Conservation (phyloP, 2,113 vertebrate species). For the Columbina picui region DNA sequence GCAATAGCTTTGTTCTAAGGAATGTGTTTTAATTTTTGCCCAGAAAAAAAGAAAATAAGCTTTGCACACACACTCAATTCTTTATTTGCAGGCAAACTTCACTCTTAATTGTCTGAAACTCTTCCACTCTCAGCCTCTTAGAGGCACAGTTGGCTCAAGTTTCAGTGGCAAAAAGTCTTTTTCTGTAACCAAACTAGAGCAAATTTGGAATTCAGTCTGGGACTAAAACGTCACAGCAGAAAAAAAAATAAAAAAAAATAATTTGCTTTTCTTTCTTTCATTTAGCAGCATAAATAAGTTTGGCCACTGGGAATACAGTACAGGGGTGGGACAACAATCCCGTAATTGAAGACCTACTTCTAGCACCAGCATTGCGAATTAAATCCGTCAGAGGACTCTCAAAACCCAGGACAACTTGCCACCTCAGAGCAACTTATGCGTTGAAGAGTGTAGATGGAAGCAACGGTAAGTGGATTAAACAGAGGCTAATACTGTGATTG, state of each 20-base stretch:
- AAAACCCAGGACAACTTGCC: slow-evolving; percentile 88
- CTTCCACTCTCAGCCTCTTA: slow-evolving; percentile 96
- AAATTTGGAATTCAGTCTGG: slow-evolving; percentile 99
- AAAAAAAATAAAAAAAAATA: slow-evolving; percentile 87
- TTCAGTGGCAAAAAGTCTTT: slow-evolving; percentile 96
- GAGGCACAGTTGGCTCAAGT: slow-evolving; percentile 99
- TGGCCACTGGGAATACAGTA: slow-evolving; percentile 98
- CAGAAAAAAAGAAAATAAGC: slow-evolving; percentile 86
- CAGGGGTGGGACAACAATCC: slow-evolving; percentile 88
- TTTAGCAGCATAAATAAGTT: slow-evolving; percentile 99
- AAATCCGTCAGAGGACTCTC: slow-evolving; percentile 84
- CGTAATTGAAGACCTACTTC: slow-evolving; percentile 85
- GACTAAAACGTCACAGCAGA: slow-evolving; percentile 99
- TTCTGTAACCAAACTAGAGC: slow-evolving; percentile 93
- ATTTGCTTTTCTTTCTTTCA: slow-evolving; percentile 87
- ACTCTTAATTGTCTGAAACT: slow-evolving; percentile 88
- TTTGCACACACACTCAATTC: slow-evolving; percentile 87
- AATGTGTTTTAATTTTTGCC: slow-evolving; percentile 98
- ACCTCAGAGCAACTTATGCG: slow-evolving; percentile 81
- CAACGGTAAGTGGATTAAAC: slow-evolving; percentile 85
- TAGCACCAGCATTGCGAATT: slow-evolving; percentile 89
- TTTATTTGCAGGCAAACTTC: slow-evolving; percentile 92
- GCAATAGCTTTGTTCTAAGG: slow-evolving; percentile 93
- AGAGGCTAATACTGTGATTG: slow-evolving; percentile 98
- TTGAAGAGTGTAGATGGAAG: slow-evolving; percentile 82